phyloP scores from a whole-genome alignment of 2,113 vertebrate genomes.

The Platysteira castanea region DNA sequence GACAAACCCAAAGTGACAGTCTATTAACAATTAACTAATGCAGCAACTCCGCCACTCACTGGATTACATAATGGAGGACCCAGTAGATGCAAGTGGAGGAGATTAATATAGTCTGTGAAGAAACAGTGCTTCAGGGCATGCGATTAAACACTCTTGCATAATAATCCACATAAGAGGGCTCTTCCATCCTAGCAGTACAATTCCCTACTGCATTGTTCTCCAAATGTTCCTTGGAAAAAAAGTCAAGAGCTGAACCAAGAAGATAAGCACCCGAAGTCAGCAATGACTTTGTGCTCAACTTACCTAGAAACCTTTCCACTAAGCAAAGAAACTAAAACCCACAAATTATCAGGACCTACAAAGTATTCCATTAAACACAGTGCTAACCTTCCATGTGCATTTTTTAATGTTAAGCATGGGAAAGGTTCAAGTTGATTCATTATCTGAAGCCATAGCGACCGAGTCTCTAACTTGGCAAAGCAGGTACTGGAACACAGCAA shows the following conservation, averaged over 20 bases:
- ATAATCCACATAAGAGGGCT: slow-evolving; percentile 12
- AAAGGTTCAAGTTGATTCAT: neutral
- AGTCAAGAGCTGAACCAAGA: neutral
- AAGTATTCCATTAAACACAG: neutral
- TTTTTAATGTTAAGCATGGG: neutral
- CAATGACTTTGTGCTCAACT: neutral
- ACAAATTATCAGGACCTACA: neutral
- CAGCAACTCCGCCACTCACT: neutral
- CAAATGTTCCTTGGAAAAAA: neutral
- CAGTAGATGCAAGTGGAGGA: neutral
- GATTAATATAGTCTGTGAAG: slow-evolving; percentile 30
- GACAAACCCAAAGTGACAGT: slow-evolving; percentile 26
- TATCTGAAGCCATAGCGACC: neutral
- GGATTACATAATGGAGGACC: slow-evolving; percentile 33
- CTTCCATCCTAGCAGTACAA: neutral
- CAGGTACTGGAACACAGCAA: neutral
- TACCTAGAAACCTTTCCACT: neutral
- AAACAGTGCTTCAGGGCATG: slow-evolving; percentile 23
- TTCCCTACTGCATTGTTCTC: slow-evolving; percentile 26
- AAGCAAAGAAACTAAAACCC: neutral
- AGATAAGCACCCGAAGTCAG: neutral
- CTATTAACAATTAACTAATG: slow-evolving; percentile 51
- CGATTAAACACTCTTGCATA: slow-evolving; percentile 21
- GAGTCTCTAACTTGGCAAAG: slow-evolving; percentile 17
- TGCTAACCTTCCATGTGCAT: neutral